Base-by-base conservation (phyloP, 2,113 vertebrate genomes). In the Bubo bubo region DNA sequence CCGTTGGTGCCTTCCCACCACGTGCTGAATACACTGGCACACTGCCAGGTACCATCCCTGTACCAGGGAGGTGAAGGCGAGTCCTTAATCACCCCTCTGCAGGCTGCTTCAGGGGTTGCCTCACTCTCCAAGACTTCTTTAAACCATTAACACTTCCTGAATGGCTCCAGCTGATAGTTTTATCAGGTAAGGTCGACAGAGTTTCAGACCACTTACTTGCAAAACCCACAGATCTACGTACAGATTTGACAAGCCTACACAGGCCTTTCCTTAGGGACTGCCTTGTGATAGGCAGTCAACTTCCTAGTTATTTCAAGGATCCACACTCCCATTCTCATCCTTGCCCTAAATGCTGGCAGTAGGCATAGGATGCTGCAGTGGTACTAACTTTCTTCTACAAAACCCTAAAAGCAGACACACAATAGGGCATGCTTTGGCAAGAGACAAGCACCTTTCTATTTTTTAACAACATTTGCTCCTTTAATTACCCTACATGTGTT, bases 11-110 rank as follows among this genome's bases (percentile, higher is more conserved):
- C 12, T 28, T 66, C 45, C 39, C 63, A 76, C 32, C 30, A 3
- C 0, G 3, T 2, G 12, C 45, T 67, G 3, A 37, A 45, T 26
- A 49, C 34, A 14, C 9, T 10, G 4, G 4, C 35, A 41, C 39
- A 27, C 18, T 37, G n/a, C 28, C 43, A 82, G 32, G 19, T 26
- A 32, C 55, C 37, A 55, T 16, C 17, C 27, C 17, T 3, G 0
- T 7, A 14, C 3, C n/a, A 49, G 62, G 32, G 28, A 79, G 28
- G 24, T 10, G 35, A 50, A 62, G 53, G 9, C 0, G 2, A 83
- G 27, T 49, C 71, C 17, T 88, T 35, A 14, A 41, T 35, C 32
- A 64, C 18, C 32, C 32, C 10, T 12, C 35, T 15, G 15, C 20
- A 28, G 66, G 32, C 45, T 66, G 47, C 45, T 87, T 35, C 53